Base-by-base conservation (phyloP, 2,888 invertebrate species). In the Caenorhabditis plicata region DNA sequence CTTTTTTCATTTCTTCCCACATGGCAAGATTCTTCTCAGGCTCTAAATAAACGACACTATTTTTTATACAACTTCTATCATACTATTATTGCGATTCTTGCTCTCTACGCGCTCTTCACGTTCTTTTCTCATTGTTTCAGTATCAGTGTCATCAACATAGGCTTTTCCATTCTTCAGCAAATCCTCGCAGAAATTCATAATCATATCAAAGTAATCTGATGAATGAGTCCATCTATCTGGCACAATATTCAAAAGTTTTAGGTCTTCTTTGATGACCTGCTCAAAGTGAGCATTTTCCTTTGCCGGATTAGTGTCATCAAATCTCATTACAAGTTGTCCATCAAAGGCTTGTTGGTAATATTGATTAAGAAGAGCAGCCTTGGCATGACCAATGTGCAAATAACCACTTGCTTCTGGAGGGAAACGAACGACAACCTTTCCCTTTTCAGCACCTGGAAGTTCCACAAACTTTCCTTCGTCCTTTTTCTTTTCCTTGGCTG, bases 331-430 rank as follows among this genome's bases (percentile, higher is more conserved):
- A 0, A 98, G 86, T 81, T 89, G 90, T 0, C 98, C 98, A 78
- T 95, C 85, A 83, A 94, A 98, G 1, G 88, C 86, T 76, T 88
- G 87, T 69, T 93, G 92, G 80, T 99, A 99, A 84, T 96, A 91
- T 82, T 96, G 95, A 84, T 99, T 99, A 13, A 99, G 85, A 1
- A 99, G 86, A 17, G 96, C 98, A 7, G 98, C 98, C 83, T 98
- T 99, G 0, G 98, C 98, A 83, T 99, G 98, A 0, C 98, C 98
- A 81, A 98, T 92, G 81, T 98, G 98, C 20, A 98, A 85, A 83
- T 88, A 92, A 86, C 94, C 98, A 73, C 95, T 95, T 29, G 98
- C 98, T 85, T 99, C 98, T 32, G 98, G 98, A n/a, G 98, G 98
- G 82, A 99, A 99, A 62, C 98, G 86, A 0, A 98, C 96, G 25